These are phyloP conservation scores for Rhopalosiphum padi DNA, from an alignment of 1,140 invertebrate genomes.

Conservation along the genomic window DNA sequence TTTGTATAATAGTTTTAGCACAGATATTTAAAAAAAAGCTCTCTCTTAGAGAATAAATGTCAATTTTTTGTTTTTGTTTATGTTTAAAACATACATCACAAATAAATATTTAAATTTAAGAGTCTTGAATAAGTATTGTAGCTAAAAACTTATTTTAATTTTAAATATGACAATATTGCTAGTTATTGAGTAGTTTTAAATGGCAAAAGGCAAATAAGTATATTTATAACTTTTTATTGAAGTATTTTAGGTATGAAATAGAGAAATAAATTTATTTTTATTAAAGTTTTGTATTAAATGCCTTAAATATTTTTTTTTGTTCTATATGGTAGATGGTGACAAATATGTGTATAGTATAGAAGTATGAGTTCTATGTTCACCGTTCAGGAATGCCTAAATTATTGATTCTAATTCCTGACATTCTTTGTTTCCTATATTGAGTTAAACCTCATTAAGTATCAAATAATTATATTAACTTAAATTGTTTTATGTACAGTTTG, in stretches of 20 bases:
- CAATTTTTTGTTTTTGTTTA: too few relatives aligned
- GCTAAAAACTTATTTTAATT: neutral
- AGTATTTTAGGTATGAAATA: neutral
- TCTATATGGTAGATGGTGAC: neutral
- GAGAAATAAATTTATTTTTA: neutral
- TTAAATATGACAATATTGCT: neutral
- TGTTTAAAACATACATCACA: neutral
- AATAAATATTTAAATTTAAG: neutral
- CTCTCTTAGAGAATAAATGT: neutral
- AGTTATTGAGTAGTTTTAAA: neutral
- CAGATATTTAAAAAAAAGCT: neutral
- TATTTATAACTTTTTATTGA: neutral
- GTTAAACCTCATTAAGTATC: neutral
- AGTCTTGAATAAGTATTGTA: neutral
- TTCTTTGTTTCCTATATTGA: neutral
- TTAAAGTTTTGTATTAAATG: neutral
- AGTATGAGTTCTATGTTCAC: neutral
- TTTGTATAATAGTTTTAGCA: neutral
- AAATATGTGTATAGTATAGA: neutral
- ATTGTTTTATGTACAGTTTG: neutral
- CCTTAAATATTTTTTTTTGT: neutral
- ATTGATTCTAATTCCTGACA: slow-evolving; percentile 27
- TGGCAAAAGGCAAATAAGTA: neutral
- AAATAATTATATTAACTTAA: neutral
- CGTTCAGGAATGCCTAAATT: slow-evolving; percentile 34